Conservation (phyloP, 2,888 invertebrate species). For the Microplitis deprimator region DNA sequence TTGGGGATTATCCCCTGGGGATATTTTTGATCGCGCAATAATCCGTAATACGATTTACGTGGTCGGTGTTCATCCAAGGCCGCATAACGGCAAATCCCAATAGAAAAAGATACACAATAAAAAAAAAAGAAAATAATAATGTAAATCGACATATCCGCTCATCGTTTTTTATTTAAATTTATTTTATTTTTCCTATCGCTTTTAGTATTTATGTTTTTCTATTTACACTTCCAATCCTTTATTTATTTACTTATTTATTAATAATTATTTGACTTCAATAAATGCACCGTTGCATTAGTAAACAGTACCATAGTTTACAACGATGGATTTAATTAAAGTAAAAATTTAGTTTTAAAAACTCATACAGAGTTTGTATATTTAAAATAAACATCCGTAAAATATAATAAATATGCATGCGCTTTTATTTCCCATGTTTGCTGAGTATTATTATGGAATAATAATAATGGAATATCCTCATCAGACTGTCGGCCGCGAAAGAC, state of each 20-base stretch:
- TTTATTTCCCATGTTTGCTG: not conserved
- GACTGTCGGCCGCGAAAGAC: slow-evolving; percentile 36
- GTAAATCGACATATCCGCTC: not conserved
- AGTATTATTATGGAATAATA: not conserved
- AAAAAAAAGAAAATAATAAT: slow-evolving; percentile 1
- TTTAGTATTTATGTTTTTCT: not conserved
- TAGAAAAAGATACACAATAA: slow-evolving; percentile 17
- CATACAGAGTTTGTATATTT: too few species aligned
- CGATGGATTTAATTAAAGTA: too few species aligned
- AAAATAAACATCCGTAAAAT: too few species aligned
- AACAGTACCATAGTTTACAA: too few species aligned
- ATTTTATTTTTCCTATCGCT: not conserved
- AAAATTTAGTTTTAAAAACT: too few species aligned
- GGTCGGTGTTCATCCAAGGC: slow-evolving; percentile 50
- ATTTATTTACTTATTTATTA: slow-evolving; percentile 4
- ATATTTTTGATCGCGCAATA: slow-evolving; percentile 71
- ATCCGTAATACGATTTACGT: slow-evolving; percentile 71
- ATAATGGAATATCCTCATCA: not conserved
- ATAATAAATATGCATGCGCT: too few species aligned
- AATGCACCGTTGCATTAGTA: too few species aligned
- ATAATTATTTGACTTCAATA: not conserved
- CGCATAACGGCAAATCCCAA: slow-evolving; percentile 40
- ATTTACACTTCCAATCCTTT: not conserved
- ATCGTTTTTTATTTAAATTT: not conserved
- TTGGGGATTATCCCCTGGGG: slow-evolving; percentile 68